Evolutionary conservation across 2,113 vertebrate genomes (phyloP), one percentile per base, ranked within the genome.

Genomic region (Carassius gibelio): DNA sequence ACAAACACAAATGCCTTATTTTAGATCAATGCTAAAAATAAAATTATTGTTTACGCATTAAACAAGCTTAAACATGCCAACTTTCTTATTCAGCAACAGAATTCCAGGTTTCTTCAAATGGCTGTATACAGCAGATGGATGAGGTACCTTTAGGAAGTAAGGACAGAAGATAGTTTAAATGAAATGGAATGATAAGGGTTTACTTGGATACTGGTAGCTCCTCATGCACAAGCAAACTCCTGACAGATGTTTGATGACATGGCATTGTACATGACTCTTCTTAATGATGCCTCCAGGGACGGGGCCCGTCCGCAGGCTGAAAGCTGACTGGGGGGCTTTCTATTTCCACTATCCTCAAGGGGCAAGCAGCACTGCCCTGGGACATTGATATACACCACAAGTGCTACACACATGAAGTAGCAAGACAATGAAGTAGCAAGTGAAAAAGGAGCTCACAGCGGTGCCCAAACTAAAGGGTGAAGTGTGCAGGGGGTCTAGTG

Each of bases 171-270:
- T 42, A 42, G 36, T 9, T 42, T 72, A 72, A 72, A 72, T 21
- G n/a, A 76, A 76, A 38, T 8, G 0, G 15, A 71, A 17, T 38
- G 68, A 71, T 38, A 38, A 68, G 55, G 38, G 86, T 86, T 83
- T 77, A 77, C 69, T 74, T 57, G 34, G 50, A 87, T 50, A 45
- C 87, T 80, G 78, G n/a, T 75, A 17, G 57, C 38, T 23, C 23
- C 78, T 83, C 82, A 75, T 85, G 78, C 85, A 74, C 52, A 84
- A 84, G 87, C 81, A 84, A 81, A 82, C 59, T 77, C 76, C 57
- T 82, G 72, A 81, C 89, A 88, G 77, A 88, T 91, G 86, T 85
- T 84, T 88, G 84, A 87, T 86, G 76, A 84, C 62, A 85, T 84
- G 84, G 78, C 82, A 68, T 74, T 62, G 88, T 87, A 84, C 81